Base-by-base conservation (phyloP, 2,888 invertebrate genomes). In the Acrobasis suavella region DNA sequence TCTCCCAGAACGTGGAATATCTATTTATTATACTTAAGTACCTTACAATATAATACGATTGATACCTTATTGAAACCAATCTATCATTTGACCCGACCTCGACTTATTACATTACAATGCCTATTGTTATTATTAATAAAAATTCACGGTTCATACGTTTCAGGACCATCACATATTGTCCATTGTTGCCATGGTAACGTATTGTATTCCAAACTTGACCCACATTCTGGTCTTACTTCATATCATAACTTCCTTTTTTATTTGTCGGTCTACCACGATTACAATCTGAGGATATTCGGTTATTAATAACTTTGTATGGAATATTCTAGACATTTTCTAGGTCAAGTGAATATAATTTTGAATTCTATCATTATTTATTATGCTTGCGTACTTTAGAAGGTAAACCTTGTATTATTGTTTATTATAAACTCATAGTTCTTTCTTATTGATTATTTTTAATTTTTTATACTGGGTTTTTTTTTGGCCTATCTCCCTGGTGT, bases 201-300 rank as follows among this genome's bases (percentile, higher is more conserved):
- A 58, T 62, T 62, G 17, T 56, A 50, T 17, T 39, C 16, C 56
- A 50, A 50, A 58, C 62, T 62, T 62, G 62, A 58, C 62, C 58
- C 22, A 62, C 16, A 51, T 50, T 60, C 22, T 12, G n/a, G 7
- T 0, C 32, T 58, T 42, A 46, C 15, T 12, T 59, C 37, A 16
- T 15, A 38, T 32, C 37, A 39, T 52, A 51, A 37, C 39, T 51
- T 51, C 51, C 39, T 58, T 51, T 59, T 56, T 56, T 56, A 56
- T 46, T n/a, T 42, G 56, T 42, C 16, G 55, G 55, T 2, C 6
- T 39, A 56, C 46, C 56, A 17, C 22, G 56, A 56, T 42, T 22
- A 56, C 42, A 56, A 56, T 56, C 16, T 6, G 17, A 42, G 56
- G 56, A 56, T 46, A 56, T 56, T 42, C 22, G 56, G 10, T 39